Percentiles rank a stretch among this genome's conserved stretches.
Conservation (phyloP, 1,140 invertebrate genomes). For the Drosophila tristis region DNA sequence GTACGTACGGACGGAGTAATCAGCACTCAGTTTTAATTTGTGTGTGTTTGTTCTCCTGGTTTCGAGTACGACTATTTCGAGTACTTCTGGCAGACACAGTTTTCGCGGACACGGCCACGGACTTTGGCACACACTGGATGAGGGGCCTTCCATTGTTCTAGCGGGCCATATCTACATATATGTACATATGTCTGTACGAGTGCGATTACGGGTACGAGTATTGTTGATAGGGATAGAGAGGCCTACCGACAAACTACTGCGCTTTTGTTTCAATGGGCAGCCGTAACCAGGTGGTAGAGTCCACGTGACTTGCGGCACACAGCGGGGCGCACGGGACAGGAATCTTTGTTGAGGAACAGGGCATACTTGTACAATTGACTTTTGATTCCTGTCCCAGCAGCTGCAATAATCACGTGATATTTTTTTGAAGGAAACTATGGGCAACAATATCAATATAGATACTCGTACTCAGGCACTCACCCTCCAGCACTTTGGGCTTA, state of each 20-base stretch:
- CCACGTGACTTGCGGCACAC: conserved; percentile 40
- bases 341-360: background rate
- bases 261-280: conserved; percentile 2
- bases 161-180: conserved; percentile 2
- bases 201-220: too few species aligned
- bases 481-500: too few species aligned
- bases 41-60: background rate
- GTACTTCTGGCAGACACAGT: conserved; percentile 24
- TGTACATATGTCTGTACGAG: conserved; percentile 8
- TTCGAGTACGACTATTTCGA: too few species aligned
- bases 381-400: background rate
- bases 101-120: conserved; percentile 10
- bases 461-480: too few species aligned
- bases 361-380: background rate
- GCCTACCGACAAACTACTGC: conserved; percentile 4
- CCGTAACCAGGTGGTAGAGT: conserved; percentile 3
- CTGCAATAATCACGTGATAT: too few species aligned
- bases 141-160: conserved; percentile 48
- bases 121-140: conserved; percentile 49
- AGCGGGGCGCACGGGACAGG: background rate
- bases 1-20: conserved; percentile 8
- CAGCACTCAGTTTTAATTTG: conserved; percentile 25
- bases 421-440: too few species aligned
- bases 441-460: too few species aligned
- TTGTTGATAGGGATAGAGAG: conserved; percentile 46